A percentile compares a stretch with the other conserved stretches of the same genome.
Evolutionary conservation across 2,113 vertebrate genomes (phyloP).

Genomic region (Platichthys stellatus): DNA sequence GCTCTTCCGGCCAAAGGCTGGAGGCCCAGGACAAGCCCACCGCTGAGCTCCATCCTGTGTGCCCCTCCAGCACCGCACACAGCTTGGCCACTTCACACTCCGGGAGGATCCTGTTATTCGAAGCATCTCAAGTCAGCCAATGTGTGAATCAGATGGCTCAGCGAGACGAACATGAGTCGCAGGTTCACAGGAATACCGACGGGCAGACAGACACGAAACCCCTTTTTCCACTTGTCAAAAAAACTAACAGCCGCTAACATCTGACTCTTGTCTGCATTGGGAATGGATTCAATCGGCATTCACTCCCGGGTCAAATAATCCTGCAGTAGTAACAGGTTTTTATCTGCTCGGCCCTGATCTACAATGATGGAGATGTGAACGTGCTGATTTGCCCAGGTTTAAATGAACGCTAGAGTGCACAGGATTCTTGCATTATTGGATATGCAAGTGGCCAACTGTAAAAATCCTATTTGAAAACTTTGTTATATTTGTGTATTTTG

Average conservation of each 20-base stretch:
- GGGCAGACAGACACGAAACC: not conserved
- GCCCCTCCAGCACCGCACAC: slow-evolving; percentile 47
- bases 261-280: not conserved
- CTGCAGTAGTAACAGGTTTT: not conserved
- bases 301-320: not conserved
- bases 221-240: not conserved
- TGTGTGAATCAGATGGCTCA: slow-evolving; percentile 40
- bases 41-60: slow-evolving; percentile 68
- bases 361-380: too few relatives aligned
- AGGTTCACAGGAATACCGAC: slow-evolving; percentile 2
- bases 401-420: too few relatives aligned
- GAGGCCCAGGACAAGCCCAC: slow-evolving; percentile 63
- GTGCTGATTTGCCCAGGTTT: too few relatives aligned
- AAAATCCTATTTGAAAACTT: too few relatives aligned
- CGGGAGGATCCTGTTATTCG: slow-evolving; percentile 63
- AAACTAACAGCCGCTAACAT: too few relatives aligned
- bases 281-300: not conserved
- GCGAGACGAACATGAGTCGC: not conserved
- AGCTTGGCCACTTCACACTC: slow-evolving; percentile 41
- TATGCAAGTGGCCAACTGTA: too few relatives aligned
- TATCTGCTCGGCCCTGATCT: too few relatives aligned
- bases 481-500: too few relatives aligned
- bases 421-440: too few relatives aligned
- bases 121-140: slow-evolving; percentile 30
- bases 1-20: slow-evolving; percentile 71